phyloP scores from a whole-genome alignment of 2,113 vertebrate genomes.

The Scomber colias region DNA sequence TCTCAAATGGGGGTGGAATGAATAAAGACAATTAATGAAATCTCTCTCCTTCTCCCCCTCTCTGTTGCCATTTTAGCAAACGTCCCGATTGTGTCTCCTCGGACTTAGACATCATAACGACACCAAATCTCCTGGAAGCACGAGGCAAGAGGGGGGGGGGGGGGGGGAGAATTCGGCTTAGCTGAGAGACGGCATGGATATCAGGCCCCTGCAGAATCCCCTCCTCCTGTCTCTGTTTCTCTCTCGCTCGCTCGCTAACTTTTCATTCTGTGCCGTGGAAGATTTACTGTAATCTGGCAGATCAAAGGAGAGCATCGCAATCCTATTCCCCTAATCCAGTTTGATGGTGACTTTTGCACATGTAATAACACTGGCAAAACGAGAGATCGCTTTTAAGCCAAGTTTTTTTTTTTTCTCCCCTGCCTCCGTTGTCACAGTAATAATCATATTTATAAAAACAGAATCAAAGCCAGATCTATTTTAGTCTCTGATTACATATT shows the following conservation, averaged over 20 bases:
- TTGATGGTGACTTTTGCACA: constrained; percentile 81
- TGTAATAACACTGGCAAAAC: constrained; percentile 79
- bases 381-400: constrained; percentile 65
- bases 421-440: constrained; percentile 63
- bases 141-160: constrained; percentile 32
- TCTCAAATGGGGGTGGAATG: constrained; percentile 18
- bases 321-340: constrained; percentile 85
- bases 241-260: constrained; percentile 65
- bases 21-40: constrained; percentile 42
- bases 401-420: background rate
- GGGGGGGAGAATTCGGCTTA: constrained; percentile 74
- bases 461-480: constrained; percentile 56
- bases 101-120: constrained; percentile 64
- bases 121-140: constrained; percentile 72
- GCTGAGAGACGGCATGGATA: constrained; percentile 54
- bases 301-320: constrained; percentile 85
- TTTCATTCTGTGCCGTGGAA: constrained; percentile 76
- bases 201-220: constrained; percentile 60
- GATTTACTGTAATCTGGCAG: constrained; percentile 87
- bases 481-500: constrained; percentile 59
- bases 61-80: constrained; percentile 32
- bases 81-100: constrained; percentile 68
- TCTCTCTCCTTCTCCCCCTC: constrained; percentile 5
- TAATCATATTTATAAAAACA: constrained; percentile 70
- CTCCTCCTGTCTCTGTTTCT: constrained; percentile 18